Base-by-base conservation (phyloP, 2,113 vertebrate species). In the Aplodontia rufa region DNA sequence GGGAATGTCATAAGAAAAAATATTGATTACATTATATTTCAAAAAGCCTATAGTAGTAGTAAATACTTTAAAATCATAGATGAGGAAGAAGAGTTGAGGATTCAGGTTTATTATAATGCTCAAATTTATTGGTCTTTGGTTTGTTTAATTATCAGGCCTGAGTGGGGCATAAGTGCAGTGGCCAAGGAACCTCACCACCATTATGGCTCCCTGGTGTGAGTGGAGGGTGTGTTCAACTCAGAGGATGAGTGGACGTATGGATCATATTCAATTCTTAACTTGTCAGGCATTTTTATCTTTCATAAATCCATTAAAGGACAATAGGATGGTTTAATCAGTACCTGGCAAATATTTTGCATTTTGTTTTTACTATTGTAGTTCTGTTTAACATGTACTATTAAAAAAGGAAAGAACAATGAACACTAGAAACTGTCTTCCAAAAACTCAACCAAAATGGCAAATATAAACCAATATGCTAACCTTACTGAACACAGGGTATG, bases 241-340 rank as follows among this genome's bases (percentile, higher is more conserved):
- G 20, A 37, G 26, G 47, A 55, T 14, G 37, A 35, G 32, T 42
- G 62, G n/a, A 76, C 7, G 53, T 22, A 35, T 53, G 11, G 26
- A 66, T 30, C 16, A 40, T 85, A 66, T 40, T 51, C 58, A 66
- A 4, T 53, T 76, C 47, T 55, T 6, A 53, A 22, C 45, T 26
- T 7, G 19, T n/a, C 19, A 45, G 9, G 14, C 2, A 1, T 11
- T 37, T 37, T 45, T 0, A 20, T 5, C 0, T 30, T 49, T 71
- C 47, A 28, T 42, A 53, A 66, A 32, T 66, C 35, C 17, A 7
- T 19, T 32, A 22, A 64, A 49, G 6, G 14, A n/a, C 11, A 64
- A 1, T 51, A 3, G 12, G 11, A 35, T 74, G 68, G 4, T 60
- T 60, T 71, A 72, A 72, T 45, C 32, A 72, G 9, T n/a, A 75